Base-by-base conservation (phyloP, 2,797 vertebrate species). In the Sebastes minor region DNA sequence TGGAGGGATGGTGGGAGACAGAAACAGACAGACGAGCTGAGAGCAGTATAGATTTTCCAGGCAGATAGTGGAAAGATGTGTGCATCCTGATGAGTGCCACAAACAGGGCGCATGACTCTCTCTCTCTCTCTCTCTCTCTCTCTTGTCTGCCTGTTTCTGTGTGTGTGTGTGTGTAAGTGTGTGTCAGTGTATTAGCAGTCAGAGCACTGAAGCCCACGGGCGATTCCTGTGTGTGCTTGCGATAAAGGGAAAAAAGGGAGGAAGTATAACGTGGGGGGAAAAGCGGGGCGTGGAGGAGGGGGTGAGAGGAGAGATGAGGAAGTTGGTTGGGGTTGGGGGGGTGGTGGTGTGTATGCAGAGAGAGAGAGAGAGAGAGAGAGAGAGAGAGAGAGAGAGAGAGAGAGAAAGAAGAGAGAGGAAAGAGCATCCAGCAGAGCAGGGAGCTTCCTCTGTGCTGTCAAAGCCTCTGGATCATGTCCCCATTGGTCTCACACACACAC, bases 161-260 rank as follows among this genome's bases (percentile, higher is more conserved):
- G 59, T 81, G 55, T 78, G 60, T 76, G 79, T 84, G 83, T 80
- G 79, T 76, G 87, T 78, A 61, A 63, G 86, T 83, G 91, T 85
- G 91, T 87, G 89, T 87, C 59, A 89, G 93, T 92, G 93, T 95
- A 94, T 95, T 94, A 95, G 94, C 93, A 95, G 95, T 94, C 94
- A 92, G 95, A 94, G 93, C 93, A 92, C 89, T 91, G 89, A 91
- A 85, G 91, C 95, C 96, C 94, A 92, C 89, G 85, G 95, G 96
- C 95, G 85, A 91, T 96, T 96, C 95, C 95, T 96, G 95, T 96
- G 95, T 96, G 95, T 93, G 94, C 91, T 91, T 90, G 94, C 86
- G 95, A 96, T 96, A 96, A 96, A 95, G 92, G 93, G 92, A 79
- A 88, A 89, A 57, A 93, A 89, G 90, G 90, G 94, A 95, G 96